Base-by-base conservation (phyloP, 1,140 invertebrate genomes). In the Drosophila nannoptera region DNA sequence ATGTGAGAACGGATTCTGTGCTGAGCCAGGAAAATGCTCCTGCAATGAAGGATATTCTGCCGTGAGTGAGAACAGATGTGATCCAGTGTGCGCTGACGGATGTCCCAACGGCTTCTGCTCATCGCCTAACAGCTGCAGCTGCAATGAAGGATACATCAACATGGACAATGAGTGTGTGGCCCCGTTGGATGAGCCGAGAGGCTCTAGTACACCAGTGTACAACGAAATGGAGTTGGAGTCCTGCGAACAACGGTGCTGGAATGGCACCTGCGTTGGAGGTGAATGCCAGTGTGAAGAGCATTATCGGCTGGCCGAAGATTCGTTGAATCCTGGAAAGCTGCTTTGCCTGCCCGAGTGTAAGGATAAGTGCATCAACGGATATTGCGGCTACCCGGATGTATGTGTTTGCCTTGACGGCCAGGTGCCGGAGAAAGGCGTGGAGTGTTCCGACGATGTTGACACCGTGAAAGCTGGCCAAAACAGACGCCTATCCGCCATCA, bases 261-360 rank as follows among this genome's bases (percentile, higher is more conserved):
- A 83, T 52, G 80, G 80, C 48, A 80, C 59, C 8, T 83, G 80
- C 29, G 0, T 66, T 0, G 22, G 59, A 5, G 69, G 42, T 0
- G 5, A 56, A 22, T 84, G 80, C n/a, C 55, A 5, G 0, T 84
- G 80, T 33, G n/a, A n/a, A 8, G 0, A 9, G 1, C 48, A 55
- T 38, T 86, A 73, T 35, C 62, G 14, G 14, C 43, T 84, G 35
- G 54, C 53, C 7, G 16, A 16, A 3, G 64, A 77, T 48, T 5
- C 6, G 8, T 11, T 0, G 0, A 61, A 63, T 36, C 0, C 14
- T 7, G 31, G 22, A 0, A 32, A 42, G 6, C 16, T 61, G 6
- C 11, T 69, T 4, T 84, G 80, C 31, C 49, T 80, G 0, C 81
- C 73, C 6, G 56, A 69, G 6, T 83, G 80, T 11, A 63, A 63